These are phyloP conservation scores for Pycnonotus jocosus DNA, from an alignment of 2,113 vertebrate genomes.

Conservation along the genomic window DNA sequence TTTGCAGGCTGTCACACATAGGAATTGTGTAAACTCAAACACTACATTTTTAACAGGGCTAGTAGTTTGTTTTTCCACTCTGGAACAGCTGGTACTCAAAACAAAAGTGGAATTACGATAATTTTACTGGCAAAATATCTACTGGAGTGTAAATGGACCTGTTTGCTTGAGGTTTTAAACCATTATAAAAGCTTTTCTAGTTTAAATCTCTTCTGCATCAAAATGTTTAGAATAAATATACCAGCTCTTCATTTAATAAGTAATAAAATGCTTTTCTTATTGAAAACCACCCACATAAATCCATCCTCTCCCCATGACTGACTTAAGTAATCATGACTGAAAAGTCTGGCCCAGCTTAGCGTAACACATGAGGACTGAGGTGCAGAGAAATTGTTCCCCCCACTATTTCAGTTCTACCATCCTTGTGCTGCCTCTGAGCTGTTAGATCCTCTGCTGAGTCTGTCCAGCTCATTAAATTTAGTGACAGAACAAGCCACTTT, in stretches of 20 bases:
- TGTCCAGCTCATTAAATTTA: background rate
- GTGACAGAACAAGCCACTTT: background rate
- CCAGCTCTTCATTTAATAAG: background rate
- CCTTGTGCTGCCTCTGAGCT: background rate
- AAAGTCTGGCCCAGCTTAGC: background rate
- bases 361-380: background rate
- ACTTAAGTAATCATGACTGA: background rate
- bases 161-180: background rate
- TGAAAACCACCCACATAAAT: background rate
- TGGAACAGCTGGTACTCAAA: background rate
- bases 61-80: conserved; percentile 8
- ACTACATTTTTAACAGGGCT: background rate
- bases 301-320: background rate
- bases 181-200: background rate
- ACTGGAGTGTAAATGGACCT: background rate
- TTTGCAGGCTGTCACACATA: conserved; percentile 4
- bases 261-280: background rate
- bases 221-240: background rate
- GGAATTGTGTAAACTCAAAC: conserved; percentile 29
- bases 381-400: background rate
- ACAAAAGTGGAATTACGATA: background rate
- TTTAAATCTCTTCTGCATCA: background rate
- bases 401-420: background rate
- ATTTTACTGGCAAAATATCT: background rate
- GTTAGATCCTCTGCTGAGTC: background rate